Base-by-base conservation (phyloP, 64 coral and sea anemone genomes). In the Acropora yongei region DNA sequence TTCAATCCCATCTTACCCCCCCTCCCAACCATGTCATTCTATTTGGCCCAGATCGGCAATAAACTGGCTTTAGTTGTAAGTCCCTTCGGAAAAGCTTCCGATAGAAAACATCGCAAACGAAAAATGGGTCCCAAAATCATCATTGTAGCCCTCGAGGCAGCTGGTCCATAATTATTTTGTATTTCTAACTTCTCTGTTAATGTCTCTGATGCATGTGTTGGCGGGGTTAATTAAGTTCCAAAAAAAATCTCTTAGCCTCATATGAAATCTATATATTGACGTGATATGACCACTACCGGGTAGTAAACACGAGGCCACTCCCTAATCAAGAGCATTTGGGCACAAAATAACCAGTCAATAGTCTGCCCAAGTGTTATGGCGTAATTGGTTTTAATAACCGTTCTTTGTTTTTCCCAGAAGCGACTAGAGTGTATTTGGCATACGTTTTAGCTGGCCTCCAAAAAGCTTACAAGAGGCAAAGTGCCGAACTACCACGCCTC, bases 341-440 rank as follows among this genome's bases (percentile, higher is more conserved):
- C 18, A 69, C 82, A 85, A 48, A 85, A 2, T 8, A 47, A 85
- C 82, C 60, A 69, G 82, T 85, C 61, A 71, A 85, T 67, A 71
- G 44, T 71, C 41, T 85, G 65, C 82, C 66, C 82, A 85, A 85
- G 82, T 85, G 69, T 13, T 49, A 85, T 85, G 82, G 82, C 82
- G 82, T 85, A 85, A 85, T 85, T 85, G 61, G 69, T 85, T 85
- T 85, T 85, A 71, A 85, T 85, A 85, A 85, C 43, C 48, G 65
- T 85, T 85, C 72, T 85, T 85, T 85, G 82, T 85, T 85, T 69
- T 85, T 72, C 82, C 11, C 82, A 47, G 41, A 44, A 68, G 44
- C 63, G 65, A 71, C 65, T 18, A 85, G 65, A 60, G 82, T 68
- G 82, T 85, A 45, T 6, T 65, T 69, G 8, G 41, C 46, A 85